phyloP scores from a whole-genome alignment of 2,888 invertebrate species.

The Rhingia rostrata region DNA sequence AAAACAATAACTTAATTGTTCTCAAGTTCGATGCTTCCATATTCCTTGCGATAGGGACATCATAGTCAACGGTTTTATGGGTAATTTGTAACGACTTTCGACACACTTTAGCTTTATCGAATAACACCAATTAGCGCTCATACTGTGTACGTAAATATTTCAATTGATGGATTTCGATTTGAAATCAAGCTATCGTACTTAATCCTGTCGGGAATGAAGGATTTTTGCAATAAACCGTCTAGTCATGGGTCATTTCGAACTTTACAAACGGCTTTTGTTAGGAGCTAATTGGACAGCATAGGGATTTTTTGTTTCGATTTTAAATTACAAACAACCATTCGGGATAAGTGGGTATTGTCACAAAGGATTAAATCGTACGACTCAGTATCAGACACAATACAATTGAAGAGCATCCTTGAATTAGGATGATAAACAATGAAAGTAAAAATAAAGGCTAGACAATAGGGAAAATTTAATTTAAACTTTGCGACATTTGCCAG shows the following conservation, averaged over 20 bases:
- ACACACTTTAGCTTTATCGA: not conserved
- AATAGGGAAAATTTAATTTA: conserved; percentile 19
- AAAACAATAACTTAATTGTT: not conserved
- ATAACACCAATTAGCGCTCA: not conserved
- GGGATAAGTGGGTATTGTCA: too few species aligned
- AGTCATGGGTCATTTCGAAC: not conserved
- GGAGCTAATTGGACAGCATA: conserved; percentile 11
- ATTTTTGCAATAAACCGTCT: not conserved
- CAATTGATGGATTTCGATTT: not conserved
- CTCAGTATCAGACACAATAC: not conserved
- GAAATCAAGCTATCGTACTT: not conserved
- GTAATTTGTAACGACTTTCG: not conserved
- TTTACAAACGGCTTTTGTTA: conserved; percentile 3
- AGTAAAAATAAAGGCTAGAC: not conserved
- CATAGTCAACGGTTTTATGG: not conserved
- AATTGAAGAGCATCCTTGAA: conserved; percentile 20
- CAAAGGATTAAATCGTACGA: conserved; percentile 15
- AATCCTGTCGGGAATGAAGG: not conserved
- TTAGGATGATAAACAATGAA: conserved; percentile 1
- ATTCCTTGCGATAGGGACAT: not conserved
- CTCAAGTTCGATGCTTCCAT: not conserved
- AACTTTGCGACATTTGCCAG: not conserved
- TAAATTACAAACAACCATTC: conserved; percentile 6
- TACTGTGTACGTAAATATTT: not conserved
- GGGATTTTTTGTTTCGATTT: conserved; percentile 11